Evolutionary conservation across 2,113 vertebrate genomes (phyloP).

Genomic region (Brachyhypopomus gauderio): DNA sequence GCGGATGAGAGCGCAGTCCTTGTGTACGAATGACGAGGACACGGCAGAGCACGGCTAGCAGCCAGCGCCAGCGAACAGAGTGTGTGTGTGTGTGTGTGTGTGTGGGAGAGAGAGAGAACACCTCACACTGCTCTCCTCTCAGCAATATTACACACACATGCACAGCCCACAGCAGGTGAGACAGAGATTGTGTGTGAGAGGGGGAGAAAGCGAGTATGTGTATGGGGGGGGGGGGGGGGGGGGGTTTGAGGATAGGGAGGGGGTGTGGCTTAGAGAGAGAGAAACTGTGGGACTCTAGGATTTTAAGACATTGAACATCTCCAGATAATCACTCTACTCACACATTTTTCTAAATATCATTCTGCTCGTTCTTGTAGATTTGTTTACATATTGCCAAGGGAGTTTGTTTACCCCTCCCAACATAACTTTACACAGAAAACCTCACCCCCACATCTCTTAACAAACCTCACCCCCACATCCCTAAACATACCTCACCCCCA

Average conservation of each 20-base stretch:
- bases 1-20: slow-evolving; percentile 59
- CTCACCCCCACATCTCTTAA: not conserved
- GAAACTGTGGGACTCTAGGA: slow-evolving; percentile 42
- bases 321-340: slow-evolving; percentile 15
- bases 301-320: slow-evolving; percentile 45
- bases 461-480: slow-evolving; percentile 45
- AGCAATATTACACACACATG: slow-evolving; percentile 35
- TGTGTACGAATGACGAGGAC: slow-evolving; percentile 56
- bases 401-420: slow-evolving; percentile 75
- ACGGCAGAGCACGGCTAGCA: slow-evolving; percentile 57
- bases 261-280: not conserved
- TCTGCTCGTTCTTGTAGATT: slow-evolving; percentile 74
- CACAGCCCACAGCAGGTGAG: slow-evolving; percentile 38
- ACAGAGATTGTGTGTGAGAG: slow-evolving; percentile 39
- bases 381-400: slow-evolving; percentile 80
- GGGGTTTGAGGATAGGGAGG: slow-evolving; percentile 44
- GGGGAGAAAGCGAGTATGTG: slow-evolving; percentile 12
- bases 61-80: slow-evolving; percentile 35
- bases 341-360: not conserved
- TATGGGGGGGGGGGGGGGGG: slow-evolving; percentile 27
- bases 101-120: slow-evolving; percentile 32
- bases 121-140: slow-evolving; percentile 38
- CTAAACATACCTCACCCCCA: not conserved
- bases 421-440: slow-evolving; percentile 68
- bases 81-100: slow-evolving; percentile 38